These are phyloP conservation scores for Edolisoma coerulescens DNA, from an alignment of 2,113 vertebrate genomes.

Conservation along the genomic window DNA sequence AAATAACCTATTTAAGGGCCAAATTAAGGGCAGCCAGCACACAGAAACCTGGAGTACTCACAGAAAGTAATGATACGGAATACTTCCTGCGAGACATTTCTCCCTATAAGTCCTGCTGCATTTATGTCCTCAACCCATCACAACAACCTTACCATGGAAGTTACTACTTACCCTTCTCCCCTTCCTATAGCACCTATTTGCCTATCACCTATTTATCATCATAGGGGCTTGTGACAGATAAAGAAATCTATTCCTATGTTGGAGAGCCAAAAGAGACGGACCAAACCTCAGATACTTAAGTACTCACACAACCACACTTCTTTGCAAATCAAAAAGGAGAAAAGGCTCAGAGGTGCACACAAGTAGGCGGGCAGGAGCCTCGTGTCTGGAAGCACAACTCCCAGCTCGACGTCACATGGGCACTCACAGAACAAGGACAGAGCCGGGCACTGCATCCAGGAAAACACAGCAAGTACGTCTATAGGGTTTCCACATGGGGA, in stretches of 20 bases:
- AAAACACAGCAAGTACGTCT: neutral
- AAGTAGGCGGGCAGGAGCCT: neutral
- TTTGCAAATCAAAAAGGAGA: neutral
- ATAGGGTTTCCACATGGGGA: fast-evolving
- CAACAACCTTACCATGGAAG: neutral
- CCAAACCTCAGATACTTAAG: neutral
- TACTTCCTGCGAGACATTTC: neutral
- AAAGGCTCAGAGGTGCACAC: neutral
- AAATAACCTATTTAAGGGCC: neutral
- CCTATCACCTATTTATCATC: neutral
- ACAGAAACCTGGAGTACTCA: neutral
- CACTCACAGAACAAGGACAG: neutral
- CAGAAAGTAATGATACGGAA: neutral
- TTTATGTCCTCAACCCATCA: neutral
- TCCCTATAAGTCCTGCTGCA: neutral
- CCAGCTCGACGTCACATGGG: fast-evolving
- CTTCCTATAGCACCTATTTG: neutral
- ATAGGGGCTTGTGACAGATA: neutral
- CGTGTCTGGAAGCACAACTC: fast-evolving
- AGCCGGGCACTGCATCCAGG: neutral
- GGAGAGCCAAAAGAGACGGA: neutral
- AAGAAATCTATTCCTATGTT: neutral
- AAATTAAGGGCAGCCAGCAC: neutral
- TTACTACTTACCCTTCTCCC: too few species aligned
- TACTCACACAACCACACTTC: neutral